Evolutionary conservation across 2,113 vertebrate genomes (phyloP).

Genomic region (Notothenia rossii): DNA sequence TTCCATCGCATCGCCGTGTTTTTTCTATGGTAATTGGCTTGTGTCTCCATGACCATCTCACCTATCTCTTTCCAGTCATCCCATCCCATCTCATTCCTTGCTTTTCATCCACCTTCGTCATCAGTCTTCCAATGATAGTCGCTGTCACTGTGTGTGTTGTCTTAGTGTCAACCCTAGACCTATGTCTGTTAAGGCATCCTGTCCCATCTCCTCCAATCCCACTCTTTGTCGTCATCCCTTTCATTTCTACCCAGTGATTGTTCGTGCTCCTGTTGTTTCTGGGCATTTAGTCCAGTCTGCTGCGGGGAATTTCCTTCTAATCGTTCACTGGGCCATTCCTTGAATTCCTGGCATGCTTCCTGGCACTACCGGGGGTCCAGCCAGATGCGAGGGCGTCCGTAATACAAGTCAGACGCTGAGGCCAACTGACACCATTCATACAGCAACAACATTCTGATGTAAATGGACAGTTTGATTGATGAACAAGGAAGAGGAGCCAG

Average conservation of each 20-base stretch:
- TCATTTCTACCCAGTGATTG: slow-evolving; percentile 56
- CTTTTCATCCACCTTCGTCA: slow-evolving; percentile 37
- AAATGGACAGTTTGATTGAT: slow-evolving; percentile 67
- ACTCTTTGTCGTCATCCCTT: slow-evolving; percentile 64
- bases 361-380: slow-evolving; percentile 66
- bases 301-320: slow-evolving; percentile 82
- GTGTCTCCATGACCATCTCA: slow-evolving; percentile 33
- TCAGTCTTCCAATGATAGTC: slow-evolving; percentile 43
- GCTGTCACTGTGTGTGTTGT: slow-evolving; percentile 60
- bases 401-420: slow-evolving; percentile 67
- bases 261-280: slow-evolving; percentile 61
- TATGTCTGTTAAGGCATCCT: slow-evolving; percentile 58
- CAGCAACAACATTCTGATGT: slow-evolving; percentile 49
- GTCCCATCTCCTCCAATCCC: slow-evolving; percentile 32
- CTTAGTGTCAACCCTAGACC: slow-evolving; percentile 45
- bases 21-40: slow-evolving; percentile 35
- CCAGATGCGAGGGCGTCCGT: slow-evolving; percentile 66
- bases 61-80: slow-evolving; percentile 28
- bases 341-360: slow-evolving; percentile 77
- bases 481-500: slow-evolving; percentile 54
- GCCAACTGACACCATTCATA: slow-evolving; percentile 49
- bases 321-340: slow-evolving; percentile 80
- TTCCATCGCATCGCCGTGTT: slow-evolving; percentile 50
- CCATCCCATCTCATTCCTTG: slow-evolving; percentile 27
- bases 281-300: slow-evolving; percentile 55